Evolutionary conservation across 1,140 invertebrate species (phyloP), one percentile per base, ranked within the genome.

Genomic region (Batillaria attramentaria): DNA sequence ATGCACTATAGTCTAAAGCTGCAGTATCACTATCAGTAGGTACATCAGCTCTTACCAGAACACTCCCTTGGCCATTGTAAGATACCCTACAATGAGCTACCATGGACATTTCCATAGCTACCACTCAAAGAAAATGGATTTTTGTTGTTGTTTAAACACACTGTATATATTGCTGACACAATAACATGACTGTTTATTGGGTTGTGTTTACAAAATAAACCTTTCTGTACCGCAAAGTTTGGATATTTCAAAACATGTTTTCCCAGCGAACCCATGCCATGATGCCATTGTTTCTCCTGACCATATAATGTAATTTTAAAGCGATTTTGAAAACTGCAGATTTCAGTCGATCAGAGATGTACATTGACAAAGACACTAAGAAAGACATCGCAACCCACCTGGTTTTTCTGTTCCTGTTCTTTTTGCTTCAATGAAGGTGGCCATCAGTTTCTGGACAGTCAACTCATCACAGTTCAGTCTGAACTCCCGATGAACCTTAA

Each of bases 381-480:
- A 16, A 54, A 16, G 13, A 13, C n/a, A n/a, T n/a, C n/a, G n/a
- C 79, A 2, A 77, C 81, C 83, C 92, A 95, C 96, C 95, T 92
- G 97, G 97, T 90, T 96, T 97, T 88, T 97, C 96, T 83, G 95
- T 93, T 80, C 97, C 96, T 78, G 96, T 98, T 84, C 95, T 95
- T 92, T 98, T 98, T 81, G 94, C 95, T 81, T 95, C 93, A 69
- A 98, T 94, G 92, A 99, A 97, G 87, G 96, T 95, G 89, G 97
- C 95, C 72, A 98, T 90, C 43, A 99, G 91, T 88, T 97, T 97
- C 81, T 98, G 96, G 28, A 98, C 95, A 33, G 96, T 97, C 92
- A 98, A 93, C 86, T 97, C 95, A 79, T 96, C 92, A 92, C 96
- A 98, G 85, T 97, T 96, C 81, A 94, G 93, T 88, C 95, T 95